A percentile compares a stretch with the other conserved stretches of the same genome.
Evolutionary conservation across 2,113 vertebrate genomes (phyloP).

Genomic region (Cyanocitta stelleri): DNA sequence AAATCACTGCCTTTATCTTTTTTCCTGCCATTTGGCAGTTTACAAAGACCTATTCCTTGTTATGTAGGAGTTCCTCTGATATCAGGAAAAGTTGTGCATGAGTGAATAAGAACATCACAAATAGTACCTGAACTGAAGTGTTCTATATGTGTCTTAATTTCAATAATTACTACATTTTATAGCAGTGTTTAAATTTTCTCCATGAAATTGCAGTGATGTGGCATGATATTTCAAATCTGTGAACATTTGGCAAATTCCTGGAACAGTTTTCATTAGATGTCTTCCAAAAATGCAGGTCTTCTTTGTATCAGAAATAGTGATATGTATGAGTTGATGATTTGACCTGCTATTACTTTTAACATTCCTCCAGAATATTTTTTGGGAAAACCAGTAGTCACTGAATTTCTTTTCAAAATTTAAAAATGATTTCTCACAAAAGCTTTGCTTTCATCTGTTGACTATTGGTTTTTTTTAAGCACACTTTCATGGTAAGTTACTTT

Average conservation of each 20-base stretch:
- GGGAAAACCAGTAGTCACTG: not conserved
- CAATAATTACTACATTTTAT: not conserved
- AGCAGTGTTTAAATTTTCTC: not conserved
- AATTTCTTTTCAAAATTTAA: constrained; percentile 27
- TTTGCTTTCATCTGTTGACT: constrained; percentile 14
- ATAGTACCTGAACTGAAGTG: not conserved
- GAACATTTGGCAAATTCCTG: not conserved
- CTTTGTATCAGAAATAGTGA: not conserved
- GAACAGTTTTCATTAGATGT: not conserved
- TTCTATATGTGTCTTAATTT: not conserved
- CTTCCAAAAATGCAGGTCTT: not conserved
- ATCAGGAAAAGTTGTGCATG: not conserved
- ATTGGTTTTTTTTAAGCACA: not conserved
- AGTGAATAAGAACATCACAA: not conserved
- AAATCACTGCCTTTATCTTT: not conserved
- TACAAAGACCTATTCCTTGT: not conserved
- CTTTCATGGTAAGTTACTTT: constrained; percentile 38
- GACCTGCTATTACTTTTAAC: not conserved
- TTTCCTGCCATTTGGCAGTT: not conserved
- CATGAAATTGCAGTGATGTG: not conserved
- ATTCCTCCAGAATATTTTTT: not conserved
- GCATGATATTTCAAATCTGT: not conserved
- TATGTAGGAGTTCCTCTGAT: not conserved
- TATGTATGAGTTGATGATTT: not conserved
- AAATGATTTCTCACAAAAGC: not conserved